These are phyloP conservation scores for Tinamus major DNA, from an alignment of 2,797 vertebrate genomes.

Conservation along the genomic window DNA sequence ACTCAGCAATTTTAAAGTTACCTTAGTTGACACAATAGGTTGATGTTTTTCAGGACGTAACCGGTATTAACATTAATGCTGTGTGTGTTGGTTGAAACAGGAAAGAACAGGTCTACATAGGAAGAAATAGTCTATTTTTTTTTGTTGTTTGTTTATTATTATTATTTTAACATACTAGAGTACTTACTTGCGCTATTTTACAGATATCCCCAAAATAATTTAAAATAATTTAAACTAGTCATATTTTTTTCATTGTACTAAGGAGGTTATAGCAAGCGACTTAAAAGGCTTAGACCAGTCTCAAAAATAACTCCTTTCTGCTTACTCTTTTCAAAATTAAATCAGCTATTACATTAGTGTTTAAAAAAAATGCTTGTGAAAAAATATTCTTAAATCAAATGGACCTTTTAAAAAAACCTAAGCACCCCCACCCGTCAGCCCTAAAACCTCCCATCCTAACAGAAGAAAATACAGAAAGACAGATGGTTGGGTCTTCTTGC, in stretches of 20 bases:
- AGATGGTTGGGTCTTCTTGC: not conserved
- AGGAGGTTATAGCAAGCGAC: not conserved
- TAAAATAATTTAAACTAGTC: not conserved
- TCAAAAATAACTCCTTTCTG: not conserved
- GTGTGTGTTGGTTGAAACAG: not conserved
- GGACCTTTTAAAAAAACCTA: not conserved
- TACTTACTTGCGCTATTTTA: not conserved
- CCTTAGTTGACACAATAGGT: not conserved
- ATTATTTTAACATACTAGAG: not conserved
- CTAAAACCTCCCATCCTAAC: not conserved
- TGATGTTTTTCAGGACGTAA: slow-evolving; percentile 8
- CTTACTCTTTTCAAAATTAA: not conserved
- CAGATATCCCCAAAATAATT: not conserved
- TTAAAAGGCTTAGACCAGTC: not conserved
- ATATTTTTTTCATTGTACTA: not conserved
- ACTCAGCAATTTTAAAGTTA: not conserved
- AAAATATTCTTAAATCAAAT: not conserved
- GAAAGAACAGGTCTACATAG: not conserved
- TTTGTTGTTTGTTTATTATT: not conserved
- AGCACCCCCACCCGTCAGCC: no score
- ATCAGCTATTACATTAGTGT: not conserved
- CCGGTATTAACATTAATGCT: not conserved
- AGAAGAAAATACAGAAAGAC: not conserved
- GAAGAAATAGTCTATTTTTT: not conserved
- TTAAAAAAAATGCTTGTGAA: not conserved